phyloP scores from a whole-genome alignment of 2,888 invertebrate genomes.

The Aleiodes alternator region DNA sequence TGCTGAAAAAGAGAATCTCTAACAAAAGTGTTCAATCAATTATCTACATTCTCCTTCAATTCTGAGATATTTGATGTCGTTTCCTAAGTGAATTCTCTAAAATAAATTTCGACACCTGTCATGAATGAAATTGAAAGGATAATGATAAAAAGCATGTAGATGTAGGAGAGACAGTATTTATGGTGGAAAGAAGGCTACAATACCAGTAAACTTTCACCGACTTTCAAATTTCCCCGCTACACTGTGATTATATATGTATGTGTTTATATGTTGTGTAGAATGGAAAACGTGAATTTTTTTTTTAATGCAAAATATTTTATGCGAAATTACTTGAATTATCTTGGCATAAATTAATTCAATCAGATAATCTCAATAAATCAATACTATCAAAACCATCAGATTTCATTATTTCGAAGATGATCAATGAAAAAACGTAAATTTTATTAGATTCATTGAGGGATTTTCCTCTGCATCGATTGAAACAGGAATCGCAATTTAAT shows the following conservation, averaged over 20 bases:
- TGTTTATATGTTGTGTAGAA: slow-evolving; percentile 24
- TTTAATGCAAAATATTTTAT: neutral
- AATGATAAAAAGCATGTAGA: slow-evolving; percentile 43
- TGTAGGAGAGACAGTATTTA: slow-evolving; percentile 51
- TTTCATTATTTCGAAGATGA: too few relatives aligned
- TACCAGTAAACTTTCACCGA: slow-evolving; percentile 69
- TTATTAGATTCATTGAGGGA: too few relatives aligned
- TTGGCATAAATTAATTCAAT: too few relatives aligned
- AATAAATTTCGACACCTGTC: neutral
- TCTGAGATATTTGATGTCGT: too few relatives aligned
- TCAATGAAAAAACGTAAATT: too few relatives aligned
- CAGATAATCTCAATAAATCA: too few relatives aligned
- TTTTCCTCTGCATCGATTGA: too few relatives aligned
- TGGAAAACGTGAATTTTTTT: neutral
- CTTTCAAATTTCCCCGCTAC: slow-evolving; percentile 69
- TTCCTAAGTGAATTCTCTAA: neutral
- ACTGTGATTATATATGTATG: slow-evolving; percentile 15
- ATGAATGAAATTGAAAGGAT: slow-evolving; percentile 36
- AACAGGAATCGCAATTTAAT: too few relatives aligned
- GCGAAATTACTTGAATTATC: neutral
- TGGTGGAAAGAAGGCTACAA: slow-evolving; percentile 57
- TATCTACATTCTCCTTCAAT: too few relatives aligned
- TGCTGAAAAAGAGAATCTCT: too few relatives aligned
- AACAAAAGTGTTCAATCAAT: too few relatives aligned
- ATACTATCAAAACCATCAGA: too few relatives aligned